Conservation (phyloP, 2,888 invertebrate genomes). For the Drosophila barbarae region DNA sequence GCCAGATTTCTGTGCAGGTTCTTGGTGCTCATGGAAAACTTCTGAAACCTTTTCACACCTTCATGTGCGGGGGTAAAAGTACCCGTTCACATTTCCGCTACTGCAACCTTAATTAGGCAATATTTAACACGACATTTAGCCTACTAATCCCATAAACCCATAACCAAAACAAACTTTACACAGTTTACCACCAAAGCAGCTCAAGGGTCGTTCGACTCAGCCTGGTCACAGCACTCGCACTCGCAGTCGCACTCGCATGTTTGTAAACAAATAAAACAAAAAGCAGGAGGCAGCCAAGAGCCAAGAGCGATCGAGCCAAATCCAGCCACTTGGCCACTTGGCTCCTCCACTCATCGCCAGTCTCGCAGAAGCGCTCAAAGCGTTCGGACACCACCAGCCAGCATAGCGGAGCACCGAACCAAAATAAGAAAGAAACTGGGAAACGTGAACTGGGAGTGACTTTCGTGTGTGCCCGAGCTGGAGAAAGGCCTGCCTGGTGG, state of each 20-base stretch:
- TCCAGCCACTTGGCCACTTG: constrained; percentile 41
- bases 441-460: constrained; percentile 47
- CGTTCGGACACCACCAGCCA: constrained; percentile 51
- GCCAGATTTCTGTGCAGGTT: neutral
- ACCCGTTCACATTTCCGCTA: constrained; percentile 5
- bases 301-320: constrained; percentile 19
- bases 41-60: neutral
- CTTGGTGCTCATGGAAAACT: neutral
- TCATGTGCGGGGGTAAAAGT: too few species aligned
- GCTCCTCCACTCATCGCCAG: constrained; percentile 56
- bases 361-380: constrained; percentile 66
- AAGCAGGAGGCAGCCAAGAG: constrained; percentile 17
- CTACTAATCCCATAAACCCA: constrained; percentile 41
- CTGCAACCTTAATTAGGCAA: constrained; percentile 35
- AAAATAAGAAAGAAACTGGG: constrained; percentile 23
- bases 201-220: constrained; percentile 44
- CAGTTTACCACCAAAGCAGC: constrained; percentile 21
- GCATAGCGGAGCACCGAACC: constrained; percentile 10
- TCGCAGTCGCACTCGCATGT: constrained; percentile 12
- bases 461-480: constrained; percentile 60
- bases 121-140: constrained; percentile 35
- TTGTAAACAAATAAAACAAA: constrained; percentile 53
- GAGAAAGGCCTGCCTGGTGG: constrained; percentile 59
- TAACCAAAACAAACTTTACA: constrained; percentile 45
- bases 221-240: constrained; percentile 11